Conservation (phyloP, 2,888 invertebrate species). For the Zaprionus bogoriensis region DNA sequence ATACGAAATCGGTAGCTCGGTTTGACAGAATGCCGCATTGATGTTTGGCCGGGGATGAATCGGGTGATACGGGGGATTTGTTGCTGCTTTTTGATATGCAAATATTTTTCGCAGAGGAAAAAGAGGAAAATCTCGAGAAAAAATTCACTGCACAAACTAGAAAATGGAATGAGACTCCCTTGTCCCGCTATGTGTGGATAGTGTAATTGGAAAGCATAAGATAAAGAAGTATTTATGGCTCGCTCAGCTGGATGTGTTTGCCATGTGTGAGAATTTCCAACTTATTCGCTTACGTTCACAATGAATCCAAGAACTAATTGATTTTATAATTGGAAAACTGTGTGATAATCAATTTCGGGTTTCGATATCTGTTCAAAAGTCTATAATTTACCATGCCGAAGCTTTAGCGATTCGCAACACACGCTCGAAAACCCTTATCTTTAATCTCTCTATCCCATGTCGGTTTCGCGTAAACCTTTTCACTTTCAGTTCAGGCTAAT, state of each 20-base stretch:
- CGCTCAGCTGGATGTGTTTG: neutral
- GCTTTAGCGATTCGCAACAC: constrained; percentile 51
- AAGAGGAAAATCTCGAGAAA: constrained; percentile 13
- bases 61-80: constrained; percentile 23
- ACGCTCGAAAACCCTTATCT: constrained; percentile 34
- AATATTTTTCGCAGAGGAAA: constrained; percentile 46
- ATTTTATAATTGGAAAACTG: too few relatives aligned
- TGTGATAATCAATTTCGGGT: neutral
- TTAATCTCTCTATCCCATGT: constrained; percentile 10
- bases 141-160: constrained; percentile 15
- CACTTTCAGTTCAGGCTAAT: constrained; percentile 49
- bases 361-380: neutral
- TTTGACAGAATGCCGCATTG: constrained; percentile 59
- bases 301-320: too few relatives aligned
- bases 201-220: constrained; percentile 36
- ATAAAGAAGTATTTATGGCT: constrained; percentile 17
- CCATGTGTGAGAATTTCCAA: neutral
- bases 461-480: constrained; percentile 38
- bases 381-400: neutral
- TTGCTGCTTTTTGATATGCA: constrained; percentile 57
- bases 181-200: constrained; percentile 4
- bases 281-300: too few relatives aligned
- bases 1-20: constrained; percentile 48
- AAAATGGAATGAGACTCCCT: constrained; percentile 8
- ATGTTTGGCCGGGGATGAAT: constrained; percentile 33